Conservation (phyloP, 2,113 vertebrate genomes). For the Ictalurus punctatus region DNA sequence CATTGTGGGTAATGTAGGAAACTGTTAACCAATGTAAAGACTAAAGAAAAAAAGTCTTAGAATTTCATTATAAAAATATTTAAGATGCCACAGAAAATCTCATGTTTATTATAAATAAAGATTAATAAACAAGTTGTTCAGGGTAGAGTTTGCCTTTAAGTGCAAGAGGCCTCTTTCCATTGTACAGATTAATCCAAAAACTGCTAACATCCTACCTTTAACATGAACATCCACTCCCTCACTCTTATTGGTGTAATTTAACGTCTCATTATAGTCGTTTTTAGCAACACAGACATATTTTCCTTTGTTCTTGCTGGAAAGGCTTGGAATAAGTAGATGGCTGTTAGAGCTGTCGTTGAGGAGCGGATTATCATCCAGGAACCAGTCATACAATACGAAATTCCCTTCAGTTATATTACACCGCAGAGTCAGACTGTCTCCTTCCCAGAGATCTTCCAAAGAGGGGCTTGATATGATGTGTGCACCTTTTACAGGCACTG, state of each 20-base stretch:
- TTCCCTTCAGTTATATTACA: slow-evolving; percentile 58
- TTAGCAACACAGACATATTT: slow-evolving; percentile 13
- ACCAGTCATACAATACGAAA: slow-evolving; percentile 65
- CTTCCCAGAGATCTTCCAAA: slow-evolving; percentile 56
- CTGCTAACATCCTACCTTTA: slow-evolving; percentile 47
- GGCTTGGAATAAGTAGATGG: slow-evolving; percentile 49
- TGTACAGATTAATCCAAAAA: neutral
- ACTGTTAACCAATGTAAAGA: neutral
- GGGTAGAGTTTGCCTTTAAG: neutral
- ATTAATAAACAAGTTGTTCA: neutral
- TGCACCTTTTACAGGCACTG: slow-evolving; percentile 61
- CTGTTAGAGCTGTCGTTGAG: neutral
- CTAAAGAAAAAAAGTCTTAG: neutral
- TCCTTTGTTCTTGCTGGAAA: slow-evolving; percentile 12
- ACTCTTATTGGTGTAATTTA: slow-evolving; percentile 5
- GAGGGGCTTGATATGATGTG: slow-evolving; percentile 8
- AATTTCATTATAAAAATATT: neutral
- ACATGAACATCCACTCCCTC: slow-evolving; percentile 51
- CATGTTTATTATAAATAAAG: neutral
- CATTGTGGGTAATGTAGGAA: neutral
- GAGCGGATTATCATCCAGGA: slow-evolving; percentile 48
- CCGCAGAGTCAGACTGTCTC: slow-evolving; percentile 47
- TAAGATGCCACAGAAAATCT: neutral
- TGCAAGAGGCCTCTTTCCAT: neutral
- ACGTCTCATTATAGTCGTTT: neutral